Percentiles rank a stretch among this genome's conserved stretches.
phyloP scores from a whole-genome alignment of 2,113 vertebrate genomes.

The Penelope pileata region DNA sequence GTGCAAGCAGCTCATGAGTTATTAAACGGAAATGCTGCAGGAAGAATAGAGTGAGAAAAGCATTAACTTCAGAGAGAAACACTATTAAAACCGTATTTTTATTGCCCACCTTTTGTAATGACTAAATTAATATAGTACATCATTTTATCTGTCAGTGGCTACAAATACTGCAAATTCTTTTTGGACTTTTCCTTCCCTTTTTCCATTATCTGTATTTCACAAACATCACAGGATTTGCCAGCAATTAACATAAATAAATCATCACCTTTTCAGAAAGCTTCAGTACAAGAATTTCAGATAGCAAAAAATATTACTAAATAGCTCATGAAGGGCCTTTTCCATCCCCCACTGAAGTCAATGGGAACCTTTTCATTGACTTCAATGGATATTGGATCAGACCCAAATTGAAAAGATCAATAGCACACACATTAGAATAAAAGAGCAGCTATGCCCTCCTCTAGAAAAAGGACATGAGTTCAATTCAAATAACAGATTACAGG shows the following conservation, averaged over 20 bases:
- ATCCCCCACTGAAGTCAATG: constrained; percentile 34
- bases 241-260: constrained; percentile 68
- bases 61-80: background rate
- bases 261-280: constrained; percentile 51
- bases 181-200: background rate
- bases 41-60: constrained; percentile 16
- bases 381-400: constrained; percentile 46
- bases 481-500: constrained; percentile 41
- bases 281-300: constrained; percentile 45
- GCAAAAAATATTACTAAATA: constrained; percentile 51
- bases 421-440: constrained; percentile 10
- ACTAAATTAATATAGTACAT: constrained; percentile 21
- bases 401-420: constrained; percentile 52
- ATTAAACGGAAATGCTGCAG: constrained; percentile 21
- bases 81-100: constrained; percentile 30
- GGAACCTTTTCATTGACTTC: constrained; percentile 63
- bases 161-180: background rate
- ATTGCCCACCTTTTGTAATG: constrained; percentile 14
- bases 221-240: constrained; percentile 41
- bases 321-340: constrained; percentile 5
- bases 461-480: constrained; percentile 39
- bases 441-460: constrained; percentile 7
- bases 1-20: constrained; percentile 14
- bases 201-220: constrained; percentile 37
- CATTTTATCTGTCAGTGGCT: background rate